Evolutionary conservation across 2,888 invertebrate genomes (phyloP).

Genomic region (Choristoneura rosaceana): DNA sequence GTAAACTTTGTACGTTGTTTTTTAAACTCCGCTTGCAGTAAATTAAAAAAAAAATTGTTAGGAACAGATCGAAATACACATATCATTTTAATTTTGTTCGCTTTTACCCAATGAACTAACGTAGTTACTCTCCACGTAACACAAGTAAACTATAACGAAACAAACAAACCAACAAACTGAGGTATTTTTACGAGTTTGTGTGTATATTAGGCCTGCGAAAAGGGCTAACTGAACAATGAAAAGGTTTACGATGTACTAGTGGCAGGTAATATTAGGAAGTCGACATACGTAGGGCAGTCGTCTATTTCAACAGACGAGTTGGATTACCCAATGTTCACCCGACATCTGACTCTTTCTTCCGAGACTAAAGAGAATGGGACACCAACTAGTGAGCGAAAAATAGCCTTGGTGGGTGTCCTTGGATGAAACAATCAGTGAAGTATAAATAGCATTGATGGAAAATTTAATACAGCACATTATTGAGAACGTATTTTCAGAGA

Average conservation of each 20-base stretch:
- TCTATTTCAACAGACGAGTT: neutral
- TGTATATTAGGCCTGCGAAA: constrained; percentile 43
- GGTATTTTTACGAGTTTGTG: constrained; percentile 32
- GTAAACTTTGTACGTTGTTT: no score
- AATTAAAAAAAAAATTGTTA: neutral
- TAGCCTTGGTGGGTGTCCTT: neutral
- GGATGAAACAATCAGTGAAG: neutral
- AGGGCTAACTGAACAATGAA: constrained; percentile 31
- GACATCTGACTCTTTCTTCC: neutral
- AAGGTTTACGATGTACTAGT: constrained; percentile 37
- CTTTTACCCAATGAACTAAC: constrained; percentile 4
- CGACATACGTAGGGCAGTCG: neutral
- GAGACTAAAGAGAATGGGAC: neutral
- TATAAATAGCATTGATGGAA: neutral
- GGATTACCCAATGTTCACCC: neutral
- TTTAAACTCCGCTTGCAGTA: no score
- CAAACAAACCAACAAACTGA: constrained; percentile 19
- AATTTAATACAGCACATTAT: neutral
- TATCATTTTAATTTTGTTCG: constrained; percentile 2
- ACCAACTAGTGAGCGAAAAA: neutral
- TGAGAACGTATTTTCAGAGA: neutral
- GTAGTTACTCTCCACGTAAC: neutral
- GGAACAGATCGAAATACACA: neutral
- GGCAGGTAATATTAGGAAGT: constrained; percentile 38
- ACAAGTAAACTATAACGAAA: constrained; percentile 14